phyloP scores from a whole-genome alignment of 2,797 vertebrate species.

The Clarias platycephalus region DNA sequence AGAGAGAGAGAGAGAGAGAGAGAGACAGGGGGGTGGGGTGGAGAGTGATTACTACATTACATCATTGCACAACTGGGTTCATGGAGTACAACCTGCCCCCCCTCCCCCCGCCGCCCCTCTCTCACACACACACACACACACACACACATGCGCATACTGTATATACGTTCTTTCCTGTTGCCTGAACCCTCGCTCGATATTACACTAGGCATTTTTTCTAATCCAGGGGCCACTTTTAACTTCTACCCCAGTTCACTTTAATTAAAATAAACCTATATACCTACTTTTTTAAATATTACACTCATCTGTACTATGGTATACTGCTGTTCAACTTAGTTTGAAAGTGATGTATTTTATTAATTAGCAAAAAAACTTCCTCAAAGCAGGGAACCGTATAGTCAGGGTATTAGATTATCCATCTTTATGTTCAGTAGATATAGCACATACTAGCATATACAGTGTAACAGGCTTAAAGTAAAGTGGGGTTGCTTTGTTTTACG shows the following conservation, averaged over 20 bases:
- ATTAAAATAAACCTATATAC: neutral
- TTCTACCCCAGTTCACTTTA: neutral
- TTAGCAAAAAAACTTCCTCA: neutral
- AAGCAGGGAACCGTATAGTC: neutral
- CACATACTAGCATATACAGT: neutral
- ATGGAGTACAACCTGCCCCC: constrained; percentile 26
- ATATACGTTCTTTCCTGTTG: neutral
- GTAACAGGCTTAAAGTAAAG: neutral
- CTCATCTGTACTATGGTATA: neutral
- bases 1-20: neutral
- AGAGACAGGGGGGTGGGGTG: neutral
- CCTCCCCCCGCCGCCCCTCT: neutral
- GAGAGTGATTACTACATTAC: constrained; percentile 23
- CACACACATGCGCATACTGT: neutral
- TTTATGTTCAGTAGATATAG: neutral
- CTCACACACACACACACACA: neutral
- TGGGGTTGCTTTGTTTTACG: neutral
- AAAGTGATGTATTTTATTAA: neutral
- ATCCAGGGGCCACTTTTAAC: neutral
- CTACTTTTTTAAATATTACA: neutral
- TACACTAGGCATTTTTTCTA: neutral
- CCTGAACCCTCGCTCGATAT: neutral
- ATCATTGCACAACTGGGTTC: constrained; percentile 33
- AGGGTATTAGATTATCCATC: neutral
- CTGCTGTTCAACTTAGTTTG: neutral